phyloP scores from a whole-genome alignment of 2,113 vertebrate species.

The Scomber scombrus region DNA sequence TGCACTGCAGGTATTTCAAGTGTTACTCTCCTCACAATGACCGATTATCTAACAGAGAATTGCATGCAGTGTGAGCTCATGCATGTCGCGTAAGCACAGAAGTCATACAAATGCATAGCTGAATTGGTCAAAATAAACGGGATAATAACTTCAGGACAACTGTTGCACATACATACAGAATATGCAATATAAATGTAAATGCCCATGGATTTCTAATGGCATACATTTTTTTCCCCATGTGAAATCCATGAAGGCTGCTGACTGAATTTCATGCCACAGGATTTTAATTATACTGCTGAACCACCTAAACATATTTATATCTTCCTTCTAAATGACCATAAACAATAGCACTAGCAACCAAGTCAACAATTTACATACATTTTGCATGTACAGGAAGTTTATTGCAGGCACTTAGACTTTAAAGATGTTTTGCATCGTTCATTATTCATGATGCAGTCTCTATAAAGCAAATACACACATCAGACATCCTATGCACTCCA shows the following conservation, averaged over 20 bases:
- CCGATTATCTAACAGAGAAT: too few relatives aligned
- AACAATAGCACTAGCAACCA: slow-evolving; percentile 16
- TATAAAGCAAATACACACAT: slow-evolving; percentile 17
- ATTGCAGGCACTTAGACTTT: slow-evolving; percentile 28
- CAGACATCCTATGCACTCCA: neutral
- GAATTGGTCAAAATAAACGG: neutral
- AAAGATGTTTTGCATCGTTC: slow-evolving; percentile 40
- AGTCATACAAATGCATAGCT: neutral
- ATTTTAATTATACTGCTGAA: too few relatives aligned
- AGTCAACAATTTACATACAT: slow-evolving; percentile 48
- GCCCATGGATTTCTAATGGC: neutral
- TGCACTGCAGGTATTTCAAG: too few relatives aligned
- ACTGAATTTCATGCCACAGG: neutral
- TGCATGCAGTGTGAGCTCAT: neutral
- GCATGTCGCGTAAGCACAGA: neutral
- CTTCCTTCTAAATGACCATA: slow-evolving; percentile 24
- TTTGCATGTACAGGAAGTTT: slow-evolving; percentile 43
- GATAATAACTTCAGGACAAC: neutral
- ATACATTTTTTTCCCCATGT: slow-evolving; percentile 7
- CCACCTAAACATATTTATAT: neutral
- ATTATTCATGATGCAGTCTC: slow-evolving; percentile 48
- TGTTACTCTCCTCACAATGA: too few relatives aligned
- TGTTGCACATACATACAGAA: neutral
- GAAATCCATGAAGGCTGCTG: neutral
- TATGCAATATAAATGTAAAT: slow-evolving; percentile 17